phyloP scores from a whole-genome alignment of 2,888 invertebrate genomes.

The Poecilus cupreus region DNA sequence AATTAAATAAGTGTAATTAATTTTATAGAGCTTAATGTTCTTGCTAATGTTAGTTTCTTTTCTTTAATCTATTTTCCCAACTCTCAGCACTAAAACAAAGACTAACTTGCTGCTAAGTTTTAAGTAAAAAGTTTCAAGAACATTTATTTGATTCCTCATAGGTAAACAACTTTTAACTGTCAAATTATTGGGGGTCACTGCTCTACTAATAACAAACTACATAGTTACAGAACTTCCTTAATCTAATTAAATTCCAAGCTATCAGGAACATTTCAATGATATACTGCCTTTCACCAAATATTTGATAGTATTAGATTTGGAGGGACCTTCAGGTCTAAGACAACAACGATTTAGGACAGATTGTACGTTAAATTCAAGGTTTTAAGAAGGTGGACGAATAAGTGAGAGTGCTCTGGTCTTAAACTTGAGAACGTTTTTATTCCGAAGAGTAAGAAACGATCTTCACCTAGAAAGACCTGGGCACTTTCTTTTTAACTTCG shows the following conservation, averaged over 20 bases:
- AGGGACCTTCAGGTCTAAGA: not conserved
- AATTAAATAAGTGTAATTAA: too few relatives aligned
- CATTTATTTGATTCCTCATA: not conserved
- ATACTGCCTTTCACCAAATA: not conserved
- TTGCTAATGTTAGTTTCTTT: too few relatives aligned
- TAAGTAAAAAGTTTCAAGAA: not conserved
- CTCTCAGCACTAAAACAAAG: not conserved
- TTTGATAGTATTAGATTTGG: not conserved
- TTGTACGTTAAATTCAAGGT: not conserved
- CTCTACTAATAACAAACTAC: not conserved
- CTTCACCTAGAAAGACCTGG: slow-evolving; percentile 21
- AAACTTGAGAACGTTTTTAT: slow-evolving; percentile 23
- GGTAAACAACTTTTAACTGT: not conserved
- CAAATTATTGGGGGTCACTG: slow-evolving; percentile 1
- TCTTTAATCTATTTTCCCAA: not conserved
- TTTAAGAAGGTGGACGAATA: too few relatives aligned
- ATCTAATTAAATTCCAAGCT: not conserved
- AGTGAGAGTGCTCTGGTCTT: slow-evolving; percentile 20
- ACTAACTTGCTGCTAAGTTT: not conserved
- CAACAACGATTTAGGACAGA: not conserved
- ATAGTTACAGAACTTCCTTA: not conserved
- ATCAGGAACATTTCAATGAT: not conserved
- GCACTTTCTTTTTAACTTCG: slow-evolving; percentile 13
- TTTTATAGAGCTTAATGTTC: too few relatives aligned
- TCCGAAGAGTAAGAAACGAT: not conserved